These are phyloP conservation scores for Polydrusus cervinus DNA, from an alignment of 2,888 invertebrate species.

Conservation along the genomic window DNA sequence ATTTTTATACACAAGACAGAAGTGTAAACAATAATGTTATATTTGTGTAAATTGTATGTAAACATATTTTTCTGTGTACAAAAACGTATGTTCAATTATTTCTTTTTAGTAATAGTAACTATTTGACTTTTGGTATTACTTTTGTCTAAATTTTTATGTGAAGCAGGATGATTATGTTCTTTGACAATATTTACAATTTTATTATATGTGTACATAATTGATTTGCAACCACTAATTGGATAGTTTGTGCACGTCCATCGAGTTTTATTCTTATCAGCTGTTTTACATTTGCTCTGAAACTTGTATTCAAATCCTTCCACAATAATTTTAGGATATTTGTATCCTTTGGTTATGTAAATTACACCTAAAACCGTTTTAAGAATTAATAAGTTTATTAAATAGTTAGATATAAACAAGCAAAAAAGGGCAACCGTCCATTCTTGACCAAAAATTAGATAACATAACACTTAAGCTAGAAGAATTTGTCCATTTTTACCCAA, in stretches of 20 bases:
- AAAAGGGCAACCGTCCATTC: too few species aligned
- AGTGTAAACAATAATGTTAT: too few species aligned
- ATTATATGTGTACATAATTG: conserved; percentile 50
- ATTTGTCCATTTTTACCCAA: too few species aligned
- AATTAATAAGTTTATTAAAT: not conserved
- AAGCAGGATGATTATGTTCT: conserved; percentile 47
- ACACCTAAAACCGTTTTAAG: conserved; percentile 43
- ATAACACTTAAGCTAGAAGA: too few species aligned
- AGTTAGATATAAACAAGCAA: too few species aligned
- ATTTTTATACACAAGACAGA: too few species aligned
- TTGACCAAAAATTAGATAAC: too few species aligned
- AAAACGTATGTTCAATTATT: not conserved
- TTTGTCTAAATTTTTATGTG: conserved; percentile 9
- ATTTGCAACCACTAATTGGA: conserved; percentile 52
- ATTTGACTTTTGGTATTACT: conserved; percentile 14
- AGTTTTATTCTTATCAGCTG: conserved; percentile 36
- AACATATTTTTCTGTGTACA: too few species aligned
- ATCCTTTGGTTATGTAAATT: conserved; percentile 50
- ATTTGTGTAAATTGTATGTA: too few species aligned
- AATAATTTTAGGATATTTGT: conserved; percentile 54
- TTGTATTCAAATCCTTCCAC: conserved; percentile 51
- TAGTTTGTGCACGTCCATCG: conserved; percentile 54
- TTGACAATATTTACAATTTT: conserved; percentile 51
- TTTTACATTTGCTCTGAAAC: conserved; percentile 36
- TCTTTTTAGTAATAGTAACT: conserved; percentile 23